A percentile compares a stretch with the other conserved stretches of the same genome.
These are phyloP conservation scores for Drosophila bocqueti DNA, from an alignment of 1,140 invertebrate species.

Conservation along the genomic window DNA sequence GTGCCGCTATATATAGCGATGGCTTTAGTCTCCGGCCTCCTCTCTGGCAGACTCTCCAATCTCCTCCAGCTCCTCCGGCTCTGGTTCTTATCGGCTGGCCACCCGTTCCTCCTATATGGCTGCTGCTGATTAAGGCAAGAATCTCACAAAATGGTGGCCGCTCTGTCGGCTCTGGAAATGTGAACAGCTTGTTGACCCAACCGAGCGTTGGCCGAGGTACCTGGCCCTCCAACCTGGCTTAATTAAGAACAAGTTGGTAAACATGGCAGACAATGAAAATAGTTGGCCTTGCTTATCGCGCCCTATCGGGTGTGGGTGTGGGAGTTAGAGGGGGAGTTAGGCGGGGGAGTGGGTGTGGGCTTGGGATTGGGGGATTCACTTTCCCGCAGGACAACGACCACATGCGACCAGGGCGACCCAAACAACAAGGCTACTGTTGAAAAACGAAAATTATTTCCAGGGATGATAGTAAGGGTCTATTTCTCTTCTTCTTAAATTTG, in stretches of 20 bases:
- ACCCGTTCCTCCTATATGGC: constrained; percentile 47
- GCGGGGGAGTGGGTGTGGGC: not conserved
- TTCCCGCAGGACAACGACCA: constrained; percentile 69
- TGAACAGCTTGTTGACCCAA: constrained; percentile 69
- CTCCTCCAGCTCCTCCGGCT: constrained; percentile 29
- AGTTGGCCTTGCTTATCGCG: constrained; percentile 81
- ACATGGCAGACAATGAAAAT: constrained; percentile 72
- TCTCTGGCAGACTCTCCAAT: constrained; percentile 58
- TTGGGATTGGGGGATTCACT: constrained; percentile 24
- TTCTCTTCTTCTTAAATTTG: not conserved
- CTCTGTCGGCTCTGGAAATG: constrained; percentile 46
- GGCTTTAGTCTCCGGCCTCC: constrained; percentile 9
- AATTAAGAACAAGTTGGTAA: constrained; percentile 79
- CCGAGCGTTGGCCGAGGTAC: constrained; percentile 17
- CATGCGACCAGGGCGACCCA: constrained; percentile 19
- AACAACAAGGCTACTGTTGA: constrained; percentile 34
- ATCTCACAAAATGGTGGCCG: constrained; percentile 68
- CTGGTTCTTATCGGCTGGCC: constrained; percentile 60
- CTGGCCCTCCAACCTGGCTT: constrained; percentile 64
- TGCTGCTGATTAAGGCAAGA: constrained; percentile 75
- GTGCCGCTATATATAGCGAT: constrained; percentile 49
- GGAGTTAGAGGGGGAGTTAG: not conserved
- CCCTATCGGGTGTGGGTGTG: constrained; percentile 50
- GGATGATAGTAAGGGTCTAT: not conserved
- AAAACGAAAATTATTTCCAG: constrained; percentile 16